Base-by-base conservation (phyloP, 1,140 invertebrate genomes). In the Megalopta genalis region DNA sequence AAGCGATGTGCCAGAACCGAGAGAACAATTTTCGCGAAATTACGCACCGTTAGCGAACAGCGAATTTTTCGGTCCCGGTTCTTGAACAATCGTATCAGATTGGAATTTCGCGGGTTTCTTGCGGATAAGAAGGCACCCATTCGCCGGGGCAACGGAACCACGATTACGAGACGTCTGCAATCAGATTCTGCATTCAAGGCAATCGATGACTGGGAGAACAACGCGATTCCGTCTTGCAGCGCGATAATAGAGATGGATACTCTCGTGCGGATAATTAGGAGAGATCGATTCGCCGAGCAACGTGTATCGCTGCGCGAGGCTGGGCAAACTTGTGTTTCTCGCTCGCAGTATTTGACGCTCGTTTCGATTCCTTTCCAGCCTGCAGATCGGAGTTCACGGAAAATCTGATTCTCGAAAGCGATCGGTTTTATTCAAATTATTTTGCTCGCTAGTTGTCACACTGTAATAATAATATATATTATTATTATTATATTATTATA, bases 171-270 rank as follows among this genome's bases (percentile, higher is more conserved):
- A 64, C 18, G 60, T 23, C 60, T 52, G 60, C 60, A 21, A 74
- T 64, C 60, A 52, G 60, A 74, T 74, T 65, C 27, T 64, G 49
- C 18, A 74, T 74, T 74, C 60, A 23, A 74, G 71, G 25, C 14
- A 52, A 74, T 74, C 71, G 71, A 74, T 74, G 71, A 52, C 71
- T 2, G 42, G n/a, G 32, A 52, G 71, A 74, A 74, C 71, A 64
- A 74, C 27, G 42, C 42, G 27, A 65, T 37, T 74, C 27, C 71
- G 42, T 52, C 42, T 37, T 63, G 18, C 27, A 42, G 1, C 14
- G 59, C 49, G 64, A 74, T 64, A 74, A 74, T 74, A 65, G 60
- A 74, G 60, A 74, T 14, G 42, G 27, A 65, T 64, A 49, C 60
- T 49, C 42, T 52, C 60, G 21, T 64, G 42, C n/a, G 42, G 60